Base-by-base conservation (phyloP, 2,888 invertebrate genomes). In the Loripinus fragilis region DNA sequence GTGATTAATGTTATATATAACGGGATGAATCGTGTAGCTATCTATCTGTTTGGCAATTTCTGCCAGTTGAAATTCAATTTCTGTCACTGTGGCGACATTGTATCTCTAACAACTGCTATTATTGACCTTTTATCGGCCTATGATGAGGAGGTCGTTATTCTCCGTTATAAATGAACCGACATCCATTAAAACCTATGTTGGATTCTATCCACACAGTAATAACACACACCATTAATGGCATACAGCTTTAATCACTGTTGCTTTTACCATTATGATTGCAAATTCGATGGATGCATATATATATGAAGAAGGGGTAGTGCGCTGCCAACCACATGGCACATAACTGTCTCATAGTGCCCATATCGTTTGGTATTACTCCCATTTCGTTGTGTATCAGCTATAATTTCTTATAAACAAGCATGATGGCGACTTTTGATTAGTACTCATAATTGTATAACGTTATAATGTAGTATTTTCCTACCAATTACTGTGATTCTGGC, bases 31-130 rank as follows among this genome's bases (percentile, higher is more conserved):
- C 52, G 23, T 52, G 52, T 52, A 52, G 23, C 52, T 25, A 52
- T 52, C 52, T 52, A 52, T 52, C 52, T 52, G 52, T 23, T 52
- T 52, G 52, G 52, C 25, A 52, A 52, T 52, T 52, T 52, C 52
- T 52, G 52, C 52, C 52, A 52, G 52, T 20, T 12, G 52, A 52
- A 52, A 52, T 52, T 52, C 52, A 65, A 65, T 65, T 38, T 65
- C 65, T 65, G 65, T 65, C 65, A 65, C 41, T 20, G 65, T 65
- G 65, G 65, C 65, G 65, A 65, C 65, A 41, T 25, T 25, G 65
- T 35, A 65, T 65, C 65, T 65, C 52, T 52, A 52, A 52, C 52
- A 52, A 52, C 52, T 52, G 52, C 52, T 52, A 52, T 52, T 52
- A 52, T 52, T 52, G 52, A 52, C 52, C 52, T 52, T 52, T 52